Conservation (phyloP, 2,797 vertebrate genomes). For the Syndactyla subalaris region DNA sequence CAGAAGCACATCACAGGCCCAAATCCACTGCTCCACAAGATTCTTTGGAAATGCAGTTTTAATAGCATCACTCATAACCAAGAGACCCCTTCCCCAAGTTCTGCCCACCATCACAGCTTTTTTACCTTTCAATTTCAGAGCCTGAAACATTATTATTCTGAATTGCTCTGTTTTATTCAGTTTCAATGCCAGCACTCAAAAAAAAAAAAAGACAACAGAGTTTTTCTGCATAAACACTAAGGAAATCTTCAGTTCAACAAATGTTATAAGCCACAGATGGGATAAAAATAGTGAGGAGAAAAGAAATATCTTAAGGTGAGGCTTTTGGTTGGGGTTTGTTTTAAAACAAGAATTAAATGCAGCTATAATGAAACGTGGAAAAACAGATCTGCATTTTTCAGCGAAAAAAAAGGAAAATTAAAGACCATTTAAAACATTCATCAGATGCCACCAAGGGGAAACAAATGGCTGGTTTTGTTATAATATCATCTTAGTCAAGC, state of each 20-base stretch:
- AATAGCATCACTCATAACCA: neutral
- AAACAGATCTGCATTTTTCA: neutral
- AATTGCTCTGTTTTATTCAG: neutral
- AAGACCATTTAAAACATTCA: neutral
- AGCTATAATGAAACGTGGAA: neutral
- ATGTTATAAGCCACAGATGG: fast-evolving
- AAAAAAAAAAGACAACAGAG: neutral
- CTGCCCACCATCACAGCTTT: neutral
- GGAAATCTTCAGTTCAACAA: neutral
- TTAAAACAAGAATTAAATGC: neutral
- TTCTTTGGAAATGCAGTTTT: neutral
- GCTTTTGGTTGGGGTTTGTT: neutral
- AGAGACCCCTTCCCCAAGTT: neutral
- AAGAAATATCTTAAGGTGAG: neutral
- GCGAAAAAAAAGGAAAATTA: neutral
- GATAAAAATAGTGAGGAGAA: neutral
- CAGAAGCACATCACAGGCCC: neutral
- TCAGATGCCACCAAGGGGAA: neutral
- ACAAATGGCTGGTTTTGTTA: neutral
- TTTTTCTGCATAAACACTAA: neutral
- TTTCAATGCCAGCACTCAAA: neutral
- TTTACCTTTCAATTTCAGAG: neutral
- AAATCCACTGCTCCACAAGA: neutral
- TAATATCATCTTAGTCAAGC: neutral
- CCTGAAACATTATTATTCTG: neutral